Percentiles rank a stretch among this genome's conserved stretches.
Evolutionary conservation across 2,113 vertebrate genomes (phyloP).

Genomic region (Stercorarius parasiticus): DNA sequence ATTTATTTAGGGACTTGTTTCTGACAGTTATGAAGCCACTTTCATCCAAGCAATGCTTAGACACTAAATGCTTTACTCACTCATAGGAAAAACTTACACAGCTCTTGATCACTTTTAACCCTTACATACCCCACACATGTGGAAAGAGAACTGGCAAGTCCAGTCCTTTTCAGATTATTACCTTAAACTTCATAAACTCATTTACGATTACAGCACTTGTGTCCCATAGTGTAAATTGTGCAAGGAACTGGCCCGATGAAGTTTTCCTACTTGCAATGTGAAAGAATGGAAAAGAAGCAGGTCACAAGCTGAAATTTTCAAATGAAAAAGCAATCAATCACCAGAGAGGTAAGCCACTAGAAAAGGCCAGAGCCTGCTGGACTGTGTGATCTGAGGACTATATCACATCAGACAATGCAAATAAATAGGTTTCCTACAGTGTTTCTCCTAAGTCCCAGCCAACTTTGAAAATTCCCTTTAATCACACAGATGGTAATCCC

Average conservation of each 20-base stretch:
- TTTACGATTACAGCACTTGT: not conserved
- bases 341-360: not conserved
- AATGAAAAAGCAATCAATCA: not conserved
- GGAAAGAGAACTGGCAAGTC: not conserved
- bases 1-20: slow-evolving; percentile 48
- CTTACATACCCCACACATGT: not conserved
- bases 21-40: not conserved
- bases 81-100: not conserved
- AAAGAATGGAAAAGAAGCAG: not conserved
- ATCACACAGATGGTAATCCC: not conserved
- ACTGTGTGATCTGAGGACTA: not conserved
- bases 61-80: not conserved
- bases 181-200: not conserved
- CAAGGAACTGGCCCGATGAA: not conserved
- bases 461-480: not conserved
- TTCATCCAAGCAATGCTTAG: not conserved
- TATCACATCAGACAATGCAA: not conserved
- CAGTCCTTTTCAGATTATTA: not conserved
- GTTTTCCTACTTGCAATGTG: not conserved
- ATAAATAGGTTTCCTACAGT: not conserved
- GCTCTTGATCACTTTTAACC: not conserved
- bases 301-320: not conserved
- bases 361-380: not conserved
- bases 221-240: not conserved
- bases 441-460: not conserved